Evolutionary conservation across 1,140 invertebrate species (phyloP), one percentile per base, ranked within the genome.

Genomic region (Thalassaphorura encarpata): DNA sequence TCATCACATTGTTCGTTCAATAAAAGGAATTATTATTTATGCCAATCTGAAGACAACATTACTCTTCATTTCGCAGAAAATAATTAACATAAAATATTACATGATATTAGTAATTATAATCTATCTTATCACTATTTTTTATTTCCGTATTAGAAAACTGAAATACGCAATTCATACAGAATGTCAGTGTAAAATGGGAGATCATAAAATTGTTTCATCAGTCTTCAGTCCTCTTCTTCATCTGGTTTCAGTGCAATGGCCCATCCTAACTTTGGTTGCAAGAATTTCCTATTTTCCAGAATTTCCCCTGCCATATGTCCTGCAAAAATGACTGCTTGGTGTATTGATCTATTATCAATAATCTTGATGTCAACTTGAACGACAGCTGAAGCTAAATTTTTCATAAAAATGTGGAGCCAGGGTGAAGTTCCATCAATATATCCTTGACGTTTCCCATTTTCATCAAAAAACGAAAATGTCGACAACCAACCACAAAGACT

Each of bases 401-500:
- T 23, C n/a, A 33, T 49, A 33, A 48, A 19, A 16, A 50, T 19
- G 2, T 27, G 19, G 13, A 33, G 43, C 26, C 29, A 49, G 18
- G 50, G 19, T 27, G 29, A 2, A 4, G 5, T 40, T 18, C 24
- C 18, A 8, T 18, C 23, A 6, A 26, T 16, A 18, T 11, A 11
- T 23, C 47, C 48, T 42, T 43, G 46, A 18, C 36, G 5, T n/a
- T 51, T 27, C 46, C 56, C 56, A 15, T 52, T 41, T 18, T 43
- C 19, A 21, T 58, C 31, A 27, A 45, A 58, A 18, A 31, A 26
- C 31, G 31, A 28, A 39, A 58, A 58, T 3, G 42, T 49, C 2
- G 48, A 52, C 5, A 58, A 52, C 56, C 56, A 58, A 31, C 56
- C 56, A 31, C 33, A 27, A 18, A 56, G 4, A 8, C 45, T 33